Percentiles rank a stretch among this genome's conserved stretches.
Evolutionary conservation across 2,797 vertebrate species (phyloP).

Genomic region (Taeniopygia guttata): DNA sequence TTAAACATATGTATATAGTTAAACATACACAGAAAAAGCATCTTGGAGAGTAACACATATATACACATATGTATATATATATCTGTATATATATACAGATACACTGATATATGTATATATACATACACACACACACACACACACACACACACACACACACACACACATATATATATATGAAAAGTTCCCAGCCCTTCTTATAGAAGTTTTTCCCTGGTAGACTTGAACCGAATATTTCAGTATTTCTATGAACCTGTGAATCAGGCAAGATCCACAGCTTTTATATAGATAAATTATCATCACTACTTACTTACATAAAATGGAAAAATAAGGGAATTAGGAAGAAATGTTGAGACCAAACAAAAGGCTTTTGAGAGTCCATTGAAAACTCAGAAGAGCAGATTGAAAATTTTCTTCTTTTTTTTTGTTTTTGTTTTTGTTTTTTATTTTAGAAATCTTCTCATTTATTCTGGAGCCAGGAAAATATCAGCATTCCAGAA

Average conservation of each 20-base stretch:
- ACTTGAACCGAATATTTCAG: background rate
- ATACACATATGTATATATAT: rapidly evolving
- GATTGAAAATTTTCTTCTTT: background rate
- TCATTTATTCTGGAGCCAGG: background rate
- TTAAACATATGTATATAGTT: background rate
- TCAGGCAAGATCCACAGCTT: background rate
- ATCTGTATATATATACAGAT: rapidly evolving
- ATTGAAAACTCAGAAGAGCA: background rate
- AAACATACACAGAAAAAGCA: background rate
- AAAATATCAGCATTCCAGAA: conserved; percentile 32
- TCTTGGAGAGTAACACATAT: background rate
- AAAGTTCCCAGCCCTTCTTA: background rate
- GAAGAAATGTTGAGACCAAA: background rate
- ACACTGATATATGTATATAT: too few relatives aligned
- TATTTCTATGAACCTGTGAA: background rate
- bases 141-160: background rate
- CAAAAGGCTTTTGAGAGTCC: background rate
- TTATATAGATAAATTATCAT: background rate
- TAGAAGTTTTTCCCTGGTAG: background rate
- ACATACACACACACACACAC: background rate
- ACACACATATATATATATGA: too few relatives aligned
- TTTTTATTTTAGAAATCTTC: background rate
- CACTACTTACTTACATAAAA: background rate
- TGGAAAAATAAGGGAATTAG: background rate
- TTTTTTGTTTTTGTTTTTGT: background rate